These are phyloP conservation scores for Ctenochaetus hawaiiensis DNA, from an alignment of 2,797 vertebrate genomes.

Conservation along the genomic window DNA sequence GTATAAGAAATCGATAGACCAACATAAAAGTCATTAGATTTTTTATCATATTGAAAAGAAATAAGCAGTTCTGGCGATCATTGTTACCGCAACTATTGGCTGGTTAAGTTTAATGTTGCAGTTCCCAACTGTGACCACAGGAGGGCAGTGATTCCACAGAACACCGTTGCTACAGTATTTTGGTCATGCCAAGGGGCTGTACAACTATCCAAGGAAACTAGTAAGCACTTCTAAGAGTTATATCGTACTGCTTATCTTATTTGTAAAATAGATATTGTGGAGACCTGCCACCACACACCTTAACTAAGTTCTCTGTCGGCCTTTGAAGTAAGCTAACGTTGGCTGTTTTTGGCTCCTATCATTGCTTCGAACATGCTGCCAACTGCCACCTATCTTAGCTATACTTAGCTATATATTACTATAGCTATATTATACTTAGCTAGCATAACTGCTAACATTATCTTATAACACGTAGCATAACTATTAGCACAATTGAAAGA, in stretches of 20 bases:
- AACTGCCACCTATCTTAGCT: no score
- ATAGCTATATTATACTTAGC: no score
- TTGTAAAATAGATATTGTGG: not conserved
- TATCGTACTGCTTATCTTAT: not conserved
- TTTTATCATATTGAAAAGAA: no score
- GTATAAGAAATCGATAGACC: no score
- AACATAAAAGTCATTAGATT: no score
- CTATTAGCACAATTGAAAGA: not conserved
- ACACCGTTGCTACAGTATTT: not conserved
- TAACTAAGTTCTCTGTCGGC: no score
- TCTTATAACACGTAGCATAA: not conserved
- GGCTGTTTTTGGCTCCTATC: no score
- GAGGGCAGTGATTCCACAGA: not conserved
- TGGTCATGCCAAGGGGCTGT: not conserved
- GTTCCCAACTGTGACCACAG: not conserved
- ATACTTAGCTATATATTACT: no score
- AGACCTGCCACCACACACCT: not conserved
- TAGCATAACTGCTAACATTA: not conserved
- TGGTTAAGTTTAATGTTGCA: not conserved
- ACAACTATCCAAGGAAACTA: not conserved
- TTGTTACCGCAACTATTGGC: no score
- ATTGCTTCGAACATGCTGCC: no score
- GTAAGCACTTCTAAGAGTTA: not conserved
- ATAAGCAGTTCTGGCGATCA: no score
- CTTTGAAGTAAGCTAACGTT: no score